Base-by-base conservation (phyloP, 2,888 invertebrate species). In the Quadroppia sp. region DNA sequence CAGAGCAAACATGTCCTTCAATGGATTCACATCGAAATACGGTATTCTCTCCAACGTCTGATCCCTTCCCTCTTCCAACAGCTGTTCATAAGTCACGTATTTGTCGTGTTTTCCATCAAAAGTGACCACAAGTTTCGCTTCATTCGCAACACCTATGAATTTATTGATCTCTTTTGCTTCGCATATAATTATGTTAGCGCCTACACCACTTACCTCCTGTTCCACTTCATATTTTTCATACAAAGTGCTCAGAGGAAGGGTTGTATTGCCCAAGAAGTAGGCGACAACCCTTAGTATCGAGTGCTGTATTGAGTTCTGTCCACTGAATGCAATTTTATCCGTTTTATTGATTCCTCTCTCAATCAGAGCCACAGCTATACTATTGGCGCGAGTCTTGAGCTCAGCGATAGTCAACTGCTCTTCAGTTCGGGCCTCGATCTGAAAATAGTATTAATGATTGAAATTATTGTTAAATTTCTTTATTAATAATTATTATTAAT, bases 321-420 rank as follows among this genome's bases (percentile, higher is more conserved):
- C 74, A n/a, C 4, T 56, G 23, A 70, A 74, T 15, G 25, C 15
- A n/a, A 74, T 28, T 36, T 6, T 20, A 71, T 74, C 74, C 7
- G 15, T 1, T 28, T 70, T 59, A 17, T 25, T 74, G 45, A 74
- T 48, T 15, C 71, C 71, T 48, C 50, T 42, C 6, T 59, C 48
- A 25, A 74, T 17, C n/a, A 74, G 61, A 20, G 71, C 71, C 4
- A 48, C 25, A 20, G 20, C 59, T 28, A 69, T 69, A 45, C 69
- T 69, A 25, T 45, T 69, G 3, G 69, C 42, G 6, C 2, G 40
- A 6, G 2, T 15, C 28, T 28, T 69, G 15, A 69, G 17, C 25
- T 42, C 23, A 23, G 23, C 25, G 1, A 45, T 15, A 2, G 69
- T 69, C 11, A 69, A 23, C 2, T 4, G 36, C 28, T 69, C 25